Percentiles rank a stretch among this genome's conserved stretches.
phyloP scores from a whole-genome alignment of 1,140 invertebrate species.

The Leptopilina clavipes region DNA sequence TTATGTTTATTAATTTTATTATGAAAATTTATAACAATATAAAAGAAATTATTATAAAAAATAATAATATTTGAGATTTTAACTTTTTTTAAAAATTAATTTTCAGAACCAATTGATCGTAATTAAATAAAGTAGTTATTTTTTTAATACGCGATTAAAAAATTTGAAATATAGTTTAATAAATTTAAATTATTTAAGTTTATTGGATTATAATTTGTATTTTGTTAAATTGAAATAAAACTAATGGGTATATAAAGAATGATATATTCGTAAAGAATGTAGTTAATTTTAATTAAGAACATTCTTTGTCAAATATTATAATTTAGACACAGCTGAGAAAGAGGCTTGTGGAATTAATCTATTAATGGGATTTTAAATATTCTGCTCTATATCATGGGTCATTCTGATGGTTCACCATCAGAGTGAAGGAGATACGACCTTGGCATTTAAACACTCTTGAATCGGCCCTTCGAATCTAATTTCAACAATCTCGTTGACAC shows the following conservation, averaged over 20 bases:
- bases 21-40: too few species aligned
- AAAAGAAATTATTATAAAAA: too few species aligned
- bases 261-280: slow-evolving; percentile 1
- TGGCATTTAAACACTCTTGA: slow-evolving; percentile 14
- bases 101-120: too few species aligned
- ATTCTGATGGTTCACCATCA: slow-evolving; percentile 6
- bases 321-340: neutral
- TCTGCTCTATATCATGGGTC: slow-evolving; percentile 7
- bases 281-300: neutral
- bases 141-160: too few species aligned
- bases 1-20: too few species aligned
- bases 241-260: neutral
- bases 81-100: too few species aligned
- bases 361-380: slow-evolving; percentile 22
- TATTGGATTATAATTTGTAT: neutral
- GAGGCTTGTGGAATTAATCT: neutral
- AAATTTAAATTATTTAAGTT: neutral
- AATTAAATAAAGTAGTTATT: too few species aligned
- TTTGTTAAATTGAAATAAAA: neutral
- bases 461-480: slow-evolving; percentile 25
- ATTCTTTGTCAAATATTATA: slow-evolving; percentile 1
- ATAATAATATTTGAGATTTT: too few species aligned
- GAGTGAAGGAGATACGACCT: slow-evolving; percentile 17
- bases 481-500: slow-evolving; percentile 25
- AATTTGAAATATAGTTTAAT: too few species aligned